Evolutionary conservation across 1,140 invertebrate genomes (phyloP).

Genomic region (Copidosoma floridanum): DNA sequence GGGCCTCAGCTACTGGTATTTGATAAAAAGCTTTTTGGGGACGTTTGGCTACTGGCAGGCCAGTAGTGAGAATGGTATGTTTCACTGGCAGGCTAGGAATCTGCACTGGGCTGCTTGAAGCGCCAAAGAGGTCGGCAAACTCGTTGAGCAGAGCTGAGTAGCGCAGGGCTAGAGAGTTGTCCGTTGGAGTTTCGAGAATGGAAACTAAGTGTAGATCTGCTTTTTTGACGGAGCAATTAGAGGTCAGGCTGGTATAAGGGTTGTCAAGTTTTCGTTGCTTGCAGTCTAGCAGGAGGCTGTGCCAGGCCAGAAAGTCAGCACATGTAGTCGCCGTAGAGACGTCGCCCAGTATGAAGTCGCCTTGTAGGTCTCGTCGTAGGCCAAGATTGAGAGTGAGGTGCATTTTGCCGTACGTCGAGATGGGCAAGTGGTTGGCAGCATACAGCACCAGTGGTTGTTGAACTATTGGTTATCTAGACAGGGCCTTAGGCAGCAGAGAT

Average conservation of each 20-base stretch:
- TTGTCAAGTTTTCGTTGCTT: background rate
- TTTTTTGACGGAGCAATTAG: no score
- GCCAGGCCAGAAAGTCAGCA: background rate
- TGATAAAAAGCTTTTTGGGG: no score
- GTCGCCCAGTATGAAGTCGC: background rate
- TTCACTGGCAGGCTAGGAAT: background rate
- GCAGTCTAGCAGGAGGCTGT: background rate
- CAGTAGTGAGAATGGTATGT: background rate
- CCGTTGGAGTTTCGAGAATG: background rate
- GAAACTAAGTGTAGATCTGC: no score
- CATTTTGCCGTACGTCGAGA: background rate
- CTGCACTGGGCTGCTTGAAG: background rate
- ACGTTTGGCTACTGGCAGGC: background rate
- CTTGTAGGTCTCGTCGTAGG: background rate
- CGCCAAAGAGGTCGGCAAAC: background rate
- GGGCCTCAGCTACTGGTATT: no score
- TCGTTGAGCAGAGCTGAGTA: background rate
- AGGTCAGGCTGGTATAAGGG: no score
- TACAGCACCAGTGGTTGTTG: background rate
- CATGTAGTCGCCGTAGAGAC: no score
- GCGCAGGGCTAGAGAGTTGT: background rate
- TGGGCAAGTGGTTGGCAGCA: no score
- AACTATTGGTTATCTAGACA: background rate
- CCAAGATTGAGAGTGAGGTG: background rate
- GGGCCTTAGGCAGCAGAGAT: background rate